Evolutionary conservation across 2,113 vertebrate species (phyloP).

Genomic region (Tetrax tetrax): DNA sequence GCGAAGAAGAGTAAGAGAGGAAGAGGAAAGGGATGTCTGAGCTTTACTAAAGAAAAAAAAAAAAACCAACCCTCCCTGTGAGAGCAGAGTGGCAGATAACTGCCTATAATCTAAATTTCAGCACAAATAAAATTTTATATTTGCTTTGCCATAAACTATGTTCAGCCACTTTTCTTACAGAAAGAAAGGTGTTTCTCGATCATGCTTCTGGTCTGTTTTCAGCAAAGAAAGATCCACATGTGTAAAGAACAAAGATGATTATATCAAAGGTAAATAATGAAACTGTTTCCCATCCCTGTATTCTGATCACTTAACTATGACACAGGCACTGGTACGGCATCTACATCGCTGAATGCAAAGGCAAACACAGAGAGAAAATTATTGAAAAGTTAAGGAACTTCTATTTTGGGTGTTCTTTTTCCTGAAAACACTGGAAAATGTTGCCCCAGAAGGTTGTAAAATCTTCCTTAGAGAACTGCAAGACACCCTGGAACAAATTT

Average conservation of each 20-base stretch:
- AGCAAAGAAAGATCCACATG: neutral
- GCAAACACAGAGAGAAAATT: neutral
- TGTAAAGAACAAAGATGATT: neutral
- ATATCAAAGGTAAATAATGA: neutral
- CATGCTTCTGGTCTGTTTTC: neutral
- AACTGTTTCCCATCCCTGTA: rapidly evolving
- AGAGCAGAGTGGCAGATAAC: neutral
- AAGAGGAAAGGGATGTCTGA: neutral
- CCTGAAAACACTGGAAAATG: neutral
- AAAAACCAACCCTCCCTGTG: no score
- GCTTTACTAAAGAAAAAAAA: neutral
- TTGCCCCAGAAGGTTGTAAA: neutral
- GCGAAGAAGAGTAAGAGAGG: neutral
- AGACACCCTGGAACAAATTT: neutral
- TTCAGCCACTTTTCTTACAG: neutral
- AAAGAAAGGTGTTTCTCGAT: neutral
- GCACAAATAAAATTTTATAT: neutral
- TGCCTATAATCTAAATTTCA: neutral
- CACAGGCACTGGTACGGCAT: neutral
- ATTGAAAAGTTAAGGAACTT: neutral
- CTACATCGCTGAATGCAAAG: neutral
- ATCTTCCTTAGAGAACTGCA: neutral
- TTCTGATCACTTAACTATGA: neutral
- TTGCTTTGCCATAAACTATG: neutral
- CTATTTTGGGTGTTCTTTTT: neutral